These are phyloP conservation scores for Heliornis fulica DNA, from an alignment of 2,113 vertebrate species.

Conservation along the genomic window DNA sequence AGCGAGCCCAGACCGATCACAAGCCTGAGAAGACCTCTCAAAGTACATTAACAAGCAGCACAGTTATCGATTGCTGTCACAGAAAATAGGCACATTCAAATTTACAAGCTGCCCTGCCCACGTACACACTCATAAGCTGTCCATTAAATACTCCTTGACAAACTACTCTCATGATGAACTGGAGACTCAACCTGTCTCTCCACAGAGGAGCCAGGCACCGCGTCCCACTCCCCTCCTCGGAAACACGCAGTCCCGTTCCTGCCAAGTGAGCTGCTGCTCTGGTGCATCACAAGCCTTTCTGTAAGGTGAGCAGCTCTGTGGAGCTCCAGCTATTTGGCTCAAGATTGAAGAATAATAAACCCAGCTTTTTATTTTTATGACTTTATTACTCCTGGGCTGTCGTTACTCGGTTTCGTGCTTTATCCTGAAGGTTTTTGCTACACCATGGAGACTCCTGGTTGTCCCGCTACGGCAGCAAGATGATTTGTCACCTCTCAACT, in stretches of 20 bases:
- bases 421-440: not conserved
- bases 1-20: not conserved
- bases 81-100: constrained; percentile 4
- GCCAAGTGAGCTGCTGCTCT: not conserved
- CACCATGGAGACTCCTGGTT: not conserved
- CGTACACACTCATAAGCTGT: not conserved
- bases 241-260: not conserved
- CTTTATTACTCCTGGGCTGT: not conserved
- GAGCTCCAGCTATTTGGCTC: not conserved
- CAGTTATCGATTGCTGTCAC: not conserved
- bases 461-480: not conserved
- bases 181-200: not conserved
- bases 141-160: not conserved
- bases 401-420: not conserved
- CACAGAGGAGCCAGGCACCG: not conserved
- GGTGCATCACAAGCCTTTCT: not conserved
- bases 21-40: not conserved
- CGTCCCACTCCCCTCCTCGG: not conserved
- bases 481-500: not conserved
- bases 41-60: not conserved
- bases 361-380: not conserved
- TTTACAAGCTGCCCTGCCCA: constrained; percentile 8
- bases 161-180: not conserved
- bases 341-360: not conserved
- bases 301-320: not conserved